Evolutionary conservation across 2,888 invertebrate species (phyloP), one percentile per base, ranked within the genome.

Genomic region (Eretmocerus hayati): DNA sequence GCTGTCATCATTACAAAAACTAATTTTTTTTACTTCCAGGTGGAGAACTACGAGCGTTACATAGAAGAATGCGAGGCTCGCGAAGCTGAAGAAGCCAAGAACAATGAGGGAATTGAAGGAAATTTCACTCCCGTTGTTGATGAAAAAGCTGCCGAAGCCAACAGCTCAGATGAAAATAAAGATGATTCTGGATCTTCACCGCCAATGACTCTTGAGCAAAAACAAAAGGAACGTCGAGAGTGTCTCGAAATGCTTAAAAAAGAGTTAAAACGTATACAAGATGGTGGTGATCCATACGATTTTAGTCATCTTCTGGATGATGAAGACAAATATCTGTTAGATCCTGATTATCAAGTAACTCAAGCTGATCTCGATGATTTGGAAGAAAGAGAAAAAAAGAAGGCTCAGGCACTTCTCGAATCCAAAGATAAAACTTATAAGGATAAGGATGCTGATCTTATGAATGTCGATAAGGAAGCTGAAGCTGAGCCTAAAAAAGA

Each of bases 201-300:
- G 1, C 39, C 52, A 6, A n/a, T n/a, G n/a, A n/a, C n/a, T n/a
- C n/a, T n/a, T n/a, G 59, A 58, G 41, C 55, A 59, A 11, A 55
- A 45, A 35, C 68, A 66, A 63, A 69, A 66, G 46, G 68, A 71
- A 46, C 63, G 69, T 36, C 58, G 63, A 13, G 67, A 71, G 42
- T 69, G 69, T 31, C 44, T 71, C 39, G 65, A 64, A 6, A 67
- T 69, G 69, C 48, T 71, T 32, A 71, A 68, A 45, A 61, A 57
- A 13, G 71, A 71, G 57, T 56, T 71, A 22, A 58, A 60, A 33
- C 62, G 63, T 44, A 64, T 71, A 19, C 60, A 58, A 1, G 64
- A 69, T 8, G 64, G 66, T n/a, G 65, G 64, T 0, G 64, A 69
- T 43, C 57, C 63, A 1, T 61, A 62, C 39, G 65, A 69, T 40